Evolutionary conservation across 2,797 vertebrate genomes (phyloP).

Genomic region (Acomys russatus): DNA sequence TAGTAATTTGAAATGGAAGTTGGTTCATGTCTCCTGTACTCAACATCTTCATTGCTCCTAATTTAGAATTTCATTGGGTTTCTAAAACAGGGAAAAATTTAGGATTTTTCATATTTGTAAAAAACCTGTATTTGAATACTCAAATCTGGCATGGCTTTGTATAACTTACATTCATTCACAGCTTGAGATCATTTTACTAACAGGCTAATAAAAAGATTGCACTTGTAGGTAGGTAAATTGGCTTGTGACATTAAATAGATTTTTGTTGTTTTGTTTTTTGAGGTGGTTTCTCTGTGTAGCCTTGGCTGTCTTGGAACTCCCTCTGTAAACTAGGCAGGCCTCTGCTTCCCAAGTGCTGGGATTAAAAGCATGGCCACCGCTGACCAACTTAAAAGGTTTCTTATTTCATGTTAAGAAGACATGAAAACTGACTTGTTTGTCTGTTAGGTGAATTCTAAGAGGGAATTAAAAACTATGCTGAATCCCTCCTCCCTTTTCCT

Average conservation of each 20-base stretch:
- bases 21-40: constrained; percentile 18
- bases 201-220: constrained; percentile 56
- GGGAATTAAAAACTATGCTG: not conserved
- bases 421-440: constrained; percentile 48
- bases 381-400: not conserved
- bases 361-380: not conserved
- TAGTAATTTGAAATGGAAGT: constrained; percentile 44
- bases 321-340: not conserved
- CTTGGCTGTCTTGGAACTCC: not conserved
- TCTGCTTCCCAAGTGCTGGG: not conserved
- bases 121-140: not conserved
- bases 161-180: not conserved
- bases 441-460: constrained; percentile 36
- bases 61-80: constrained; percentile 46
- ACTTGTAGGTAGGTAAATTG: constrained; percentile 4
- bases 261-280: not conserved
- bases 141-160: not conserved
- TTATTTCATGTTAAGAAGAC: constrained; percentile 32
- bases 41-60: not conserved
- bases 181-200: constrained; percentile 61
- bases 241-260: constrained; percentile 35
- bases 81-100: not conserved
- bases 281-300: not conserved
- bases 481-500: not conserved
- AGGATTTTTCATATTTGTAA: constrained; percentile 38